Conservation (phyloP, 1,140 invertebrate species). For the Chelonus insularis region DNA sequence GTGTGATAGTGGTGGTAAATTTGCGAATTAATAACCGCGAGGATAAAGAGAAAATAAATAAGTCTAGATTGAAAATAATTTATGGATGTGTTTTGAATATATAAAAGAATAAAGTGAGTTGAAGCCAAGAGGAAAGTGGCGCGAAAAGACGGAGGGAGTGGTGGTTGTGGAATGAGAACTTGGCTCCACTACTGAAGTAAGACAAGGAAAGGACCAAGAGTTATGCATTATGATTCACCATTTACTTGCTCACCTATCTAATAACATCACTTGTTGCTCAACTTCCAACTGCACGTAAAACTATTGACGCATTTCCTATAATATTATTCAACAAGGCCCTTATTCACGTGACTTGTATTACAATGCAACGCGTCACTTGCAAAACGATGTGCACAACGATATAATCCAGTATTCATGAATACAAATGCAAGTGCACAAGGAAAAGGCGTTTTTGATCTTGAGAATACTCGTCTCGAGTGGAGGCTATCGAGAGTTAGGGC, state of each 20-base stretch:
- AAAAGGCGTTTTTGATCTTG: slow-evolving; percentile 5
- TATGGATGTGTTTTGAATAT: too few species aligned
- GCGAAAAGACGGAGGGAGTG: not conserved
- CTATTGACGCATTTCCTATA: slow-evolving; percentile 5
- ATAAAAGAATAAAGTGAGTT: too few species aligned
- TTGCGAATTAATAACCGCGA: too few species aligned
- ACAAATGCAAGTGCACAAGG: not conserved
- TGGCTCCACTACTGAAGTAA: not conserved
- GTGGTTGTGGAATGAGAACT: not conserved
- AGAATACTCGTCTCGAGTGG: not conserved
- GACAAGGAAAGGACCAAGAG: slow-evolving; percentile 49
- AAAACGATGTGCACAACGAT: not conserved
- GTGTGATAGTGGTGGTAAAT: too few species aligned
- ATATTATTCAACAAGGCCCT: not conserved
- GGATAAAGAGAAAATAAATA: too few species aligned
- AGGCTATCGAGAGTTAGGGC: not conserved
- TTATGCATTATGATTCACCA: slow-evolving; percentile 56
- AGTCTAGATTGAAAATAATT: too few species aligned
- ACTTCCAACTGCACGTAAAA: slow-evolving; percentile 18
- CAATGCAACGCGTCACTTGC: not conserved
- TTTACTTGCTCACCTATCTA: slow-evolving; percentile 42
- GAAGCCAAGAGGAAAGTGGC: too few species aligned
- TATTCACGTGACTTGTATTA: not conserved
- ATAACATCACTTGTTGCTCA: slow-evolving; percentile 56
- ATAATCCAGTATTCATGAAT: slow-evolving; percentile 2